phyloP scores from a whole-genome alignment of 2,113 vertebrate genomes.

The Bothrops jararaca region DNA sequence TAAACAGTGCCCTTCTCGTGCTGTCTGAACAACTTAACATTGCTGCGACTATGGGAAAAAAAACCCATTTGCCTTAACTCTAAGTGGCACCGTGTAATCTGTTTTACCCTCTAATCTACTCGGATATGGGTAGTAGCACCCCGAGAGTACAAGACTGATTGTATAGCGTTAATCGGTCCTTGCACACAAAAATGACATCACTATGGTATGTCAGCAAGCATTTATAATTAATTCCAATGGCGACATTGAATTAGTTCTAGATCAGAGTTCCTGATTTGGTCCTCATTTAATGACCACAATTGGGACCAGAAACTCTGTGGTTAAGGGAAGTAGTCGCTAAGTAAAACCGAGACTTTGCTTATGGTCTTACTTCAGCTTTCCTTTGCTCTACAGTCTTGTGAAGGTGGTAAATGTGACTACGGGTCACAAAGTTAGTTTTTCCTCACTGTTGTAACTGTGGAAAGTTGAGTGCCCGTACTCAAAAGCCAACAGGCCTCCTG shows the following conservation, averaged over 20 bases:
- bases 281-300: no score
- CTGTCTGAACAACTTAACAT: conserved; percentile 51
- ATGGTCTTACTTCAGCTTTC: no score
- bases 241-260: neutral
- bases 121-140: conserved; percentile 26
- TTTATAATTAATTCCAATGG: neutral
- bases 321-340: no score
- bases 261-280: neutral
- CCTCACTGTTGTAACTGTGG: no score
- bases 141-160: neutral
- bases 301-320: no score
- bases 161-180: neutral
- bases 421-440: no score
- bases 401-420: no score
- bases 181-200: neutral
- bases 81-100: conserved; percentile 41
- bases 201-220: neutral
- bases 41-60: conserved; percentile 48
- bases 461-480: no score
- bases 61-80: conserved; percentile 39
- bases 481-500: no score
- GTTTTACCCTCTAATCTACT: conserved; percentile 36
- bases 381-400: no score
- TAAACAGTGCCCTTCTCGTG: conserved; percentile 59
- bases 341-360: no score